phyloP scores from a whole-genome alignment of 92 coral and sea anemone genomes.

The Epizoanthus ramosus region DNA sequence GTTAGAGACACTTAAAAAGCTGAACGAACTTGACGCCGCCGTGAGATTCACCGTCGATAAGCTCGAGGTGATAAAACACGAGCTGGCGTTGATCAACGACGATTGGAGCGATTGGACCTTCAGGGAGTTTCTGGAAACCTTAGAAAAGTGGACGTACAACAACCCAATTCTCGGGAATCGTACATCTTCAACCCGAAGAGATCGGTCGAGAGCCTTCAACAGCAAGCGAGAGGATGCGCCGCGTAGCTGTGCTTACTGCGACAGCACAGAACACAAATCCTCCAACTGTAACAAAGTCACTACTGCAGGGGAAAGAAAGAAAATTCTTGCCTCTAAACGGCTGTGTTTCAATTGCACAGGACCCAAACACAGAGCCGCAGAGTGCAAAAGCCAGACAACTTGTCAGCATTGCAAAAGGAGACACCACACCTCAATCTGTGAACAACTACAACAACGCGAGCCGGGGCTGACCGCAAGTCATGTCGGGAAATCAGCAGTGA shows the following conservation, averaged over 20 bases:
- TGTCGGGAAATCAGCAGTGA: constrained; percentile 48
- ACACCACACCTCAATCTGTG: constrained; percentile 31
- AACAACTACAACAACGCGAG: constrained; percentile 34
- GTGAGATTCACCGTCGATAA: constrained; percentile 40
- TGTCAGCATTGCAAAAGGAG: not conserved
- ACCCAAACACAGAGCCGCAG: not conserved
- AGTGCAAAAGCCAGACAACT: not conserved
- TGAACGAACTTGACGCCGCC: constrained; percentile 33
- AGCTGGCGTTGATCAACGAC: constrained; percentile 29
- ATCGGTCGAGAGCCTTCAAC: too few species aligned
- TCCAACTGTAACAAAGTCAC: too few species aligned
- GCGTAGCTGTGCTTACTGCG: too few species aligned
- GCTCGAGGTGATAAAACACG: constrained; percentile 34
- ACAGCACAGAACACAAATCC: too few species aligned
- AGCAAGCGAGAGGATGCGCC: too few species aligned
- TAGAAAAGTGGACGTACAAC: not conserved
- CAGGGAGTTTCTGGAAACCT: constrained; percentile 1
- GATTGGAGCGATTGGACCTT: constrained; percentile 13
- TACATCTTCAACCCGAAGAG: too few species aligned
- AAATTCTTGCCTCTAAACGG: not conserved
- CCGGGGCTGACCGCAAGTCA: constrained; percentile 62
- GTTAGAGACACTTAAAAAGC: constrained; percentile 37
- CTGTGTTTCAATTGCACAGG: not conserved
- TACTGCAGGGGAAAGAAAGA: not conserved
- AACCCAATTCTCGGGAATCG: not conserved